These are phyloP conservation scores for Microtus oregoni DNA, from an alignment of 2,113 vertebrate genomes.

Conservation along the genomic window DNA sequence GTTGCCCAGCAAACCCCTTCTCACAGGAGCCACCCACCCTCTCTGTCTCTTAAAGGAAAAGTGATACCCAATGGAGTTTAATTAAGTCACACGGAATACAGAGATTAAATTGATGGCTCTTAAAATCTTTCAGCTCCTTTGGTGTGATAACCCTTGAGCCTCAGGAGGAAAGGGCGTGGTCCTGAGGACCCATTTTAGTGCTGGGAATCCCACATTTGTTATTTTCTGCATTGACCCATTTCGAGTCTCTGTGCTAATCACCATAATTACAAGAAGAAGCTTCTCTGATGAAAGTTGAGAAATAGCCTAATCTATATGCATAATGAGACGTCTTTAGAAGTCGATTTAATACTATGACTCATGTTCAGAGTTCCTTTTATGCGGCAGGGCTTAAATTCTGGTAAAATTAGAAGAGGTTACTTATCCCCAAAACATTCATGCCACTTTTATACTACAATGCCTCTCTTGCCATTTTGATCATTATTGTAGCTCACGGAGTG, in stretches of 20 bases:
- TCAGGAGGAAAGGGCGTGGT: neutral
- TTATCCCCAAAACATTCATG: neutral
- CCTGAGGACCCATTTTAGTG: neutral
- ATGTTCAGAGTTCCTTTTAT: neutral
- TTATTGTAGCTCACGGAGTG: neutral
- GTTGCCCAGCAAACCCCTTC: neutral
- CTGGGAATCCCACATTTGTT: neutral
- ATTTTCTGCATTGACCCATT: neutral
- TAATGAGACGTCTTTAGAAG: neutral
- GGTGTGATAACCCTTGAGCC: neutral
- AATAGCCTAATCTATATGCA: neutral
- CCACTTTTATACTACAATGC: neutral
- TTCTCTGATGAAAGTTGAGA: neutral
- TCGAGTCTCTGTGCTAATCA: neutral
- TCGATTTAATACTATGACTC: neutral
- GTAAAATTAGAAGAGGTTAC: neutral
- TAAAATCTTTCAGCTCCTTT: neutral
- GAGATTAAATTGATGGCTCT: neutral
- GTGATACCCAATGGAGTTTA: too few species aligned
- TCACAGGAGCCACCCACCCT: neutral
- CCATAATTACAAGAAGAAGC: neutral
- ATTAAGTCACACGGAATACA: too few species aligned
- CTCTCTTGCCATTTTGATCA: neutral
- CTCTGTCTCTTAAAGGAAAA: neutral
- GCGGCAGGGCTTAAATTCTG: neutral